Evolutionary conservation across 2,113 vertebrate genomes (phyloP).

Genomic region (Lepus timidus): DNA sequence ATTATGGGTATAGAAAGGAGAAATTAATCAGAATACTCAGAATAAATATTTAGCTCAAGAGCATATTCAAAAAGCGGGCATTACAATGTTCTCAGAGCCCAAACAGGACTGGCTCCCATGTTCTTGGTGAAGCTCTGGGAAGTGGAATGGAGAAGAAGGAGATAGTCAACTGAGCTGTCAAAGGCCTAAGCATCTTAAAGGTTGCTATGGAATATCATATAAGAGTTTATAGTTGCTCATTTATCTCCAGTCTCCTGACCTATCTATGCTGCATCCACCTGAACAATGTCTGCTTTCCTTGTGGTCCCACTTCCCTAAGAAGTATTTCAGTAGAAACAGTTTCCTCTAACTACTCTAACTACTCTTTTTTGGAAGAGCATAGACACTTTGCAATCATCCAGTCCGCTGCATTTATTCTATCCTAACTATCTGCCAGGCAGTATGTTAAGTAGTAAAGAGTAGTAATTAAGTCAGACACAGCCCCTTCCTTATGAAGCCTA

Average conservation of each 20-base stretch:
- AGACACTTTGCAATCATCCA: background rate
- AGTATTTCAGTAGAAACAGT: background rate
- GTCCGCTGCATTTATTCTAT: background rate
- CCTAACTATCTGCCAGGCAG: background rate
- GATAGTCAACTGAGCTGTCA: background rate
- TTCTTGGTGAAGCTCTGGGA: background rate
- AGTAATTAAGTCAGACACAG: background rate
- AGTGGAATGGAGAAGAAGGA: background rate
- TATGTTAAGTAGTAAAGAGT: background rate
- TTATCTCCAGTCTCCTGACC: background rate
- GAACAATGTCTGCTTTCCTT: background rate
- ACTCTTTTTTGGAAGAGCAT: background rate
- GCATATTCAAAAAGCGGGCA: background rate
- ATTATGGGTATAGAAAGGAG: conserved; percentile 41
- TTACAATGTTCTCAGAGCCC: background rate
- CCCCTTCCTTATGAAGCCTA: background rate
- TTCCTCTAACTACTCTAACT: too few relatives aligned
- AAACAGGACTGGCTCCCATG: background rate
- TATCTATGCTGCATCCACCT: too few relatives aligned
- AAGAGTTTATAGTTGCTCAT: background rate
- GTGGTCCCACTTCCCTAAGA: background rate
- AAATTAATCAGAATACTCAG: conserved; percentile 51
- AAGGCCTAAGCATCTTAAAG: background rate
- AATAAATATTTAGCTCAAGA: conserved; percentile 47
- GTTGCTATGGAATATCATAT: too few relatives aligned